Evolutionary conservation across 2,888 invertebrate genomes (phyloP), one percentile per base, ranked within the genome.

Genomic region (Glaucopsyche alexis): DNA sequence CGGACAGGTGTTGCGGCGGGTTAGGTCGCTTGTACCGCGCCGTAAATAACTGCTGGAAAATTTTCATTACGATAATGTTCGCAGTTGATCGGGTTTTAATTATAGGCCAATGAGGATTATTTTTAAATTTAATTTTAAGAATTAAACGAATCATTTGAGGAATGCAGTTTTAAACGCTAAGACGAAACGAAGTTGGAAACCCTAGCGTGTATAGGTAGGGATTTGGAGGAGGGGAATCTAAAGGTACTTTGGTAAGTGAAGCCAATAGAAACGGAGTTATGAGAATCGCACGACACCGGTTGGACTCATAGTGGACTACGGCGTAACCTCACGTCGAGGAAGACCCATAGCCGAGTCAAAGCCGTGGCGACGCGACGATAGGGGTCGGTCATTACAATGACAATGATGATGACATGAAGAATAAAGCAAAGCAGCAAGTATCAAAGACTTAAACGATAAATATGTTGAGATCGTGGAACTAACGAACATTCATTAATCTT

Each of bases 401-500:
- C 7, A 7, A 42, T 42, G 6, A 42, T 42, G 42, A 42, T 5
- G 42, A 42, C 6, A 42, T 42, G 6, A 55, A 19, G 1, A 19
- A 19, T 19, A 19, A 55, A 19, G 55, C 11, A 11, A 55, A 55
- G 11, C 19, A 19, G 55, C 5, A 55, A 55, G 9, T 9, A 8
- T 55, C 16, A 55, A 55, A 11, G 55, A 11, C 47, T 42, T 40
- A 13, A 47, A 16, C 11, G 11, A 67, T 72, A 42, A 72, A 72
- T 42, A 64, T 72, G 38, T 72, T 29, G 65, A 40, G 71, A 70
- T 65, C 73, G 73, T 65, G 55, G 69, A 71, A 73, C 75, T 74
- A 77, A 76, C 75, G 75, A 76, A 76, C 72, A 74, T 76, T 73
- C 77, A 76, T 77, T 77, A 74, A 66, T 69, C 74, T 74, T 74